These are phyloP conservation scores for Muscicapa comitata DNA, from an alignment of 2,797 vertebrate species.

Conservation along the genomic window DNA sequence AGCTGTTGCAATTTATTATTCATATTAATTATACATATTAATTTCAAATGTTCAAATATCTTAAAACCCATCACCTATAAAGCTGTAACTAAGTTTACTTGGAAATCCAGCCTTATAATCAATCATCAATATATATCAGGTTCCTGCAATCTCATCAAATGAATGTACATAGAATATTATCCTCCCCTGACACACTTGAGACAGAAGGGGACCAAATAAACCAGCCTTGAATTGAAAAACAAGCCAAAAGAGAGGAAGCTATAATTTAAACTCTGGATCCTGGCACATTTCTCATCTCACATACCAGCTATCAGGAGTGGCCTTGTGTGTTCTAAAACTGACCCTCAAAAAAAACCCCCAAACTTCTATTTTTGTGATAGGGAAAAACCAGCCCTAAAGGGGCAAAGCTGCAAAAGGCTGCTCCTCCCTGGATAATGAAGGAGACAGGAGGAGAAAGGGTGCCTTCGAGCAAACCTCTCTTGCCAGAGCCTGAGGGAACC, in stretches of 20 bases:
- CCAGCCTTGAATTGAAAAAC: not conserved
- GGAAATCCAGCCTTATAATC: not conserved
- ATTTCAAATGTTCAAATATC: not conserved
- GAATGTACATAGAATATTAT: not conserved
- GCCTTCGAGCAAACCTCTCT: not conserved
- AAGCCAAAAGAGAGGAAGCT: not conserved
- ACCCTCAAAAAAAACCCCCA: fast-evolving
- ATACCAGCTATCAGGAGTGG: not conserved
- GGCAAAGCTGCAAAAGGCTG: not conserved
- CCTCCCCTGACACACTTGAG: not conserved
- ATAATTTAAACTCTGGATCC: not conserved
- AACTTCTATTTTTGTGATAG: not conserved
- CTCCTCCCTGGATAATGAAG: not conserved
- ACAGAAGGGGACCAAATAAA: not conserved
- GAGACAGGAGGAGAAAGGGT: not conserved
- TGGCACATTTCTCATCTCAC: not conserved
- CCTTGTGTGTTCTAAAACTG: not conserved
- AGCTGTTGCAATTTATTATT: not conserved
- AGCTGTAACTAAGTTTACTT: not conserved
- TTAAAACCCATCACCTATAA: not conserved
- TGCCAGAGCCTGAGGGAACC: not conserved
- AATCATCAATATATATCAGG: not conserved
- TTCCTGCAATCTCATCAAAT: not conserved
- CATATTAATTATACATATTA: not conserved
- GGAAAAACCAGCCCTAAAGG: not conserved